Evolutionary conservation across 2,888 invertebrate genomes (phyloP), one percentile per base, ranked within the genome.

Genomic region (Silvanus unidentatus): DNA sequence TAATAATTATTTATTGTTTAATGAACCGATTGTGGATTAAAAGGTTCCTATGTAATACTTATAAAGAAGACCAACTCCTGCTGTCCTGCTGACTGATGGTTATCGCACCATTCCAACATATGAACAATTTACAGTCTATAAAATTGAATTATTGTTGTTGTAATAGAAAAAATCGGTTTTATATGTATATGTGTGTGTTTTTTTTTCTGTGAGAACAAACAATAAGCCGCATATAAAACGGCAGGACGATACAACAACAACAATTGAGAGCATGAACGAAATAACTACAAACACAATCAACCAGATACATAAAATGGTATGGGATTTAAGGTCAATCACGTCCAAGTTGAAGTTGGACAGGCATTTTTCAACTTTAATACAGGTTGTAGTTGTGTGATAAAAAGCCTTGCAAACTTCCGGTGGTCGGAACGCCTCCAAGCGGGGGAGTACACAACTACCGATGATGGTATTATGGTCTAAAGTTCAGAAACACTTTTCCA

Each of bases 401-500:
- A 66, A 66, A 66, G 57, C 65, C 66, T 65, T 66, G 66, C 57
- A 59, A 59, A 63, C 64, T 64, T 66, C 66, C 65, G 65, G 56
- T 54, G 58, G 47, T 45, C 47, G 39, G 45, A 57, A 48, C 58
- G 57, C 58, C 61, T 52, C 54, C 51, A 55, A 43, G 57, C 58
- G 63, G 58, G 61, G 62, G 62, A 62, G 62, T 57, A 48, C 50
- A 12, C 32, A 22, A 22, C 22, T 22, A 22, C 3, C 8, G 22
- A 22, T 22, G 4, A 22, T 22, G 4, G 22, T 3, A 22, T 22
- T 8, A 22, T 8, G 3, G 22, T 22, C 8, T 22, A 22, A 22
- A 22, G 22, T 22, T 22, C 22, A 22, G 8, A 22, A n/a, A n/a
- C n/a, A n/a, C n/a, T n/a, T n/a, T n/a, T n/a, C n/a, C n/a, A n/a